phyloP scores from a whole-genome alignment of 2,888 invertebrate species.

The Agelastica alni region DNA sequence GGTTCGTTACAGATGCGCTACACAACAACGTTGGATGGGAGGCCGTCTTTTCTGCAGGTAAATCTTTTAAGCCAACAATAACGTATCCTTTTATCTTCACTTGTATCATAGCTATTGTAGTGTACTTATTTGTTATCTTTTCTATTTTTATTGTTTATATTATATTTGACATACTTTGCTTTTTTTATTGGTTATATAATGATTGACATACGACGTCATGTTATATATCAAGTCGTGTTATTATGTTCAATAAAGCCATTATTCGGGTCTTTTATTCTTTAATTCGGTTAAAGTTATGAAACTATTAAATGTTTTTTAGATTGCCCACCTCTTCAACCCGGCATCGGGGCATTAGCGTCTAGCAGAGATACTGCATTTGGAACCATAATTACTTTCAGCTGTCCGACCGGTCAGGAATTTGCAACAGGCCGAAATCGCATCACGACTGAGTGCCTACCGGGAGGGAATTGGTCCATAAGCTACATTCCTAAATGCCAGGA shows the following conservation, averaged over 20 bases:
- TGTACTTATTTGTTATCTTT: too few species aligned
- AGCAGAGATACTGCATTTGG: slow-evolving; percentile 92
- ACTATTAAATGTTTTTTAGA: slow-evolving; percentile 59
- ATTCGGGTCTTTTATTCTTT: slow-evolving; percentile 4
- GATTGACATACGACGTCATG: too few species aligned
- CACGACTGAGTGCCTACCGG: slow-evolving; percentile 82
- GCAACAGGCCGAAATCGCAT: slow-evolving; percentile 85
- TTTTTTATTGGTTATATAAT: too few species aligned
- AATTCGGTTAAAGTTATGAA: not conserved
- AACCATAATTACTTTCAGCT: slow-evolving; percentile 86
- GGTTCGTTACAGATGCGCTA: slow-evolving; percentile 85
- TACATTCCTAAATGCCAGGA: slow-evolving; percentile 94
- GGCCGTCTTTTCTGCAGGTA: slow-evolving; percentile 88
- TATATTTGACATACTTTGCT: too few species aligned
- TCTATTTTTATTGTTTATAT: too few species aligned
- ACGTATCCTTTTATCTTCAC: too few species aligned
- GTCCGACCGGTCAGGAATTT: slow-evolving; percentile 91
- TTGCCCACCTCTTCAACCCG: slow-evolving; percentile 83
- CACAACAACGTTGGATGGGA: slow-evolving; percentile 85
- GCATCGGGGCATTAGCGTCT: slow-evolving; percentile 86
- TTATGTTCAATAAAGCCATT: too few species aligned
- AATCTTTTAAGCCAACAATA: slow-evolving; percentile 16
- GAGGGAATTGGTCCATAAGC: slow-evolving; percentile 90
- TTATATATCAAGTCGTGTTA: too few species aligned
- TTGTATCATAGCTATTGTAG: too few species aligned